Percentiles rank a stretch among this genome's conserved stretches.
phyloP scores from a whole-genome alignment of 2,797 vertebrate species.

The Squalus acanthias region DNA sequence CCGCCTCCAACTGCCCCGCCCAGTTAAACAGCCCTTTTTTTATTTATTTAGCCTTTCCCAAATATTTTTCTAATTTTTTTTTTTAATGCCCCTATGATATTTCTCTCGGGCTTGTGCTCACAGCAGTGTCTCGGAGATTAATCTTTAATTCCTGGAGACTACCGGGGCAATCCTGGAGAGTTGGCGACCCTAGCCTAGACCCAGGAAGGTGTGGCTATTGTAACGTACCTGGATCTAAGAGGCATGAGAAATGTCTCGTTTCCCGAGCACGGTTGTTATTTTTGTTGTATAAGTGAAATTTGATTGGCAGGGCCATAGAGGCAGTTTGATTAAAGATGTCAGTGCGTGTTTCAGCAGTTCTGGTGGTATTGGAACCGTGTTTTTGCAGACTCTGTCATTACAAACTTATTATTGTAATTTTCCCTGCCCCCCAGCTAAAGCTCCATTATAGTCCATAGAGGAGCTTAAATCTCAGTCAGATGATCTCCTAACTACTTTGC shows the following conservation, averaged over 20 bases:
- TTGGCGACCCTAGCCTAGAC: background rate
- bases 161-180: background rate
- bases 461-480: constrained; percentile 15
- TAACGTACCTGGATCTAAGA: background rate
- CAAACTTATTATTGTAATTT: background rate
- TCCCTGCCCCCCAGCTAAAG: background rate
- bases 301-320: background rate
- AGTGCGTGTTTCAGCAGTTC: background rate
- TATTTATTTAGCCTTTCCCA: background rate
- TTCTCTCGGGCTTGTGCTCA: background rate
- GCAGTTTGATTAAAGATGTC: background rate
- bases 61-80: background rate
- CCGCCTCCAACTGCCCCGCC: background rate
- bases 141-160: background rate
- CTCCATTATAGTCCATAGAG: background rate
- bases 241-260: too few relatives aligned
- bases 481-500: constrained; percentile 16
- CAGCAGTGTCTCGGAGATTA: background rate
- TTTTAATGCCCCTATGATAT: background rate
- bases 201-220: background rate
- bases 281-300: background rate
- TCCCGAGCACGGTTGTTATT: background rate
- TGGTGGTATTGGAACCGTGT: background rate
- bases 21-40: background rate
- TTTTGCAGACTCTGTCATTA: constrained; percentile 11